Base-by-base conservation (phyloP, 2,888 invertebrate species). In the Osmoderma eremita region DNA sequence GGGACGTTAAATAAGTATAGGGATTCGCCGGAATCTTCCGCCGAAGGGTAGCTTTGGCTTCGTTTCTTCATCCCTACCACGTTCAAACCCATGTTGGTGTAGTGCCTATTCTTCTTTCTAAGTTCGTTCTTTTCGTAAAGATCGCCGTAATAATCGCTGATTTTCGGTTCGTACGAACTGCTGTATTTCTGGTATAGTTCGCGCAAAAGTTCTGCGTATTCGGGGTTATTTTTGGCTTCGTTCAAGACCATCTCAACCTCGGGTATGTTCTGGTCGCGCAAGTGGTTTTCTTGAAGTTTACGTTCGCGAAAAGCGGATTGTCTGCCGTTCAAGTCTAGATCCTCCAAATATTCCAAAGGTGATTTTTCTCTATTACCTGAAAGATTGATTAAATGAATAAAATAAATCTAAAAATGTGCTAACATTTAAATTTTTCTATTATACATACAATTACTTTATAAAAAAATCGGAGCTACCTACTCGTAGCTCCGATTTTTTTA, bases 111-210 rank as follows among this genome's bases (percentile, higher is more conserved):
- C 3, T 78, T 71, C 51, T 77, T 76, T 58, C 67, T 70, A 8
- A 64, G 42, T 45, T 70, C 70, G 50, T 64, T 66, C 30, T 61
- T 62, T 50, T 63, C 63, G 13, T 63, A 30, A 8, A 67, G 65
- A 17, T 58, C 48, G 12, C 63, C 63, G 54, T 65, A 49, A 20
- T 77, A 76, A 53, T 84, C 81, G 65, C 79, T 71, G 71, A 76
- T 48, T 36, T 71, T 69, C 70, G 82, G 80, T 69, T 84, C 83
- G 62, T 82, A 81, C 56, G 82, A n/a, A n/a, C n/a, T 83, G 75
- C 85, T 85, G 73, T 87, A 87, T 75, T 87, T 87, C 30, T 86
- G 84, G 85, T 86, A 88, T 8, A 88, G 80, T 71, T 86, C 84
- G 63, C 85, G 83, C 50, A 88, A 76, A 17, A 87, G 80, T 49